Evolutionary conservation across 2,797 vertebrate species (phyloP).

Genomic region (Sternotherus odoratus): DNA sequence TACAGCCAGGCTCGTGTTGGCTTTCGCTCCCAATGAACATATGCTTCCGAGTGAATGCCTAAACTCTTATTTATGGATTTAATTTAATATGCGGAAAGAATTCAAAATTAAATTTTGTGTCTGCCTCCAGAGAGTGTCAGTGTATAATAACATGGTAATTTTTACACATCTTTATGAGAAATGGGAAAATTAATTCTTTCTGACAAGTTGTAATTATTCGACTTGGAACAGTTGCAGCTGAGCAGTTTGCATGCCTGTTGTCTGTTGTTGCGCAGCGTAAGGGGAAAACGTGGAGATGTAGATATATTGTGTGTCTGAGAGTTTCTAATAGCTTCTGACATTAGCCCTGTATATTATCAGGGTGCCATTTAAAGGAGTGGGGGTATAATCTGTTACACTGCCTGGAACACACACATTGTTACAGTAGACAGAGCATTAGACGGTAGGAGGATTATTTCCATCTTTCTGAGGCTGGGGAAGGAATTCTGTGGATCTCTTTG

Average conservation of each 20-base stretch:
- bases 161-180: slow-evolving; percentile 99
- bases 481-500: not conserved
- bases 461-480: slow-evolving; percentile 2
- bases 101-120: slow-evolving; percentile 99
- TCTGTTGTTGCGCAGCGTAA: slow-evolving; percentile 90
- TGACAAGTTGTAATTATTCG: slow-evolving; percentile 99
- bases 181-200: slow-evolving; percentile 99
- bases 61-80: slow-evolving; percentile 99
- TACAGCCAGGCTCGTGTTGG: slow-evolving; percentile 90
- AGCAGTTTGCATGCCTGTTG: slow-evolving; percentile 96
- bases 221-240: slow-evolving; percentile 99
- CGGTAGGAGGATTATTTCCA: slow-evolving; percentile 18
- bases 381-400: slow-evolving; percentile 68
- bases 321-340: slow-evolving; percentile 87
- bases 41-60: slow-evolving; percentile 97
- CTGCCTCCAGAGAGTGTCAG: slow-evolving; percentile 99
- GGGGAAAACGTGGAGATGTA: slow-evolving; percentile 87
- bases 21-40: slow-evolving; percentile 96
- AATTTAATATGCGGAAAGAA: slow-evolving; percentile 99
- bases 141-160: slow-evolving; percentile 99
- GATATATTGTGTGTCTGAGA: slow-evolving; percentile 83
- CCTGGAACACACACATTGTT: slow-evolving; percentile 24
- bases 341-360: slow-evolving; percentile 83
- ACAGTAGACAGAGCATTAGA: not conserved
- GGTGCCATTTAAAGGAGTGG: slow-evolving; percentile 76